Base-by-base conservation (phyloP, 2,797 vertebrate species). In the Odontamblyopus rebecca region DNA sequence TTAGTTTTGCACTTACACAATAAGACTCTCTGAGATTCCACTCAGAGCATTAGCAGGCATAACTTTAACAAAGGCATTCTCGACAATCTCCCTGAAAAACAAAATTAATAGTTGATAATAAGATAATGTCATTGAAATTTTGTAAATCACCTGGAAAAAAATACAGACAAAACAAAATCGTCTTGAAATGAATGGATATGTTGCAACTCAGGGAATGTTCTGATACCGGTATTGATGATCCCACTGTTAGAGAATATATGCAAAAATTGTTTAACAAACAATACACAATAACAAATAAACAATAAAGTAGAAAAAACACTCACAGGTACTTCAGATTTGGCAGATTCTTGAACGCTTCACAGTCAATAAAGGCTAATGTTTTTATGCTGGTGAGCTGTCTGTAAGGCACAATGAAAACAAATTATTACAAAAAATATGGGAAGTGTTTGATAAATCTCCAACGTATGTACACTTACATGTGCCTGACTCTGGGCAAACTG, bases 141-240 rank as follows among this genome's bases (percentile, higher is more conserved):
- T 69, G 7, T 15, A 62, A 32, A 29, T 9, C 27, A 15, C 8
- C 16, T 50, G 12, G 29, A 60, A 38, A 75, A 75, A 15, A 76
- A 15, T 74, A 94, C 95, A 90, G 91, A 96, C 96, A 97, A 93
- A 84, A 96, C 91, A 69, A 97, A 94, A 80, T 94, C 94, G 50
- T 94, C 86, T 74, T 94, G 92, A 30, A 70, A 88, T 67, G 96
- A 96, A 61, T 88, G 89, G 74, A 97, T 91, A 82, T 92, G 85
- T 53, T 90, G 93, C 57, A 97, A 85, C 18, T 84, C 92, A 70
- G 96, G 96, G 74, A 97, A 96, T 65, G 86, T 73, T 71, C 75
- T 89, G 70, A 96, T 94, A 61, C 95, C 95, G 13, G 96, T 96
- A 88, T 97, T 96, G 82, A 92, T 93, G 91, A 97, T 96, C 66